Conservation (phyloP, 1,140 invertebrate genomes). For the Plectrocnemia conspersa region DNA sequence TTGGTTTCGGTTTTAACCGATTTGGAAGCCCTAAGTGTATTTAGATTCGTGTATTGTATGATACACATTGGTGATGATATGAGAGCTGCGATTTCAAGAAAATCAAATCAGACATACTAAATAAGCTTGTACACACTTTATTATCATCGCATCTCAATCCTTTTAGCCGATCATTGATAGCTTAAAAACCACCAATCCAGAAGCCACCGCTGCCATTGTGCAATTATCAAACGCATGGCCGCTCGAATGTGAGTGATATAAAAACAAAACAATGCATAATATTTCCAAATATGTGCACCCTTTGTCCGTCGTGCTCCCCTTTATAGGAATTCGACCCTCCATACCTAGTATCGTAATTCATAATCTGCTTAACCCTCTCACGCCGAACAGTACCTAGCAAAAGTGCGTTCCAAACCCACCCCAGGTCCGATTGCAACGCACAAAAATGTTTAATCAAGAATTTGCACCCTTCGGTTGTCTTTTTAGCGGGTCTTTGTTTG, state of each 20-base stretch:
- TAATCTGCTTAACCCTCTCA: conserved; percentile 36
- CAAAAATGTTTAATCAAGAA: too few species aligned
- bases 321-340: conserved; percentile 10
- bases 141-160: too few species aligned
- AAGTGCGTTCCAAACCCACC: too few species aligned
- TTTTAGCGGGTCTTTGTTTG: too few species aligned
- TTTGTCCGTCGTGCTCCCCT: conserved; percentile 25
- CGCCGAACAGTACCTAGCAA: too few species aligned
- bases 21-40: not conserved
- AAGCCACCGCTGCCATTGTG: conserved; percentile 17
- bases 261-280: conserved; percentile 23
- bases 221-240: conserved; percentile 15
- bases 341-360: conserved; percentile 36
- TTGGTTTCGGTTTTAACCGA: too few species aligned
- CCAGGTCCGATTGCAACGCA: too few species aligned
- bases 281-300: conserved; percentile 21
- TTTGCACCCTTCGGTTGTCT: too few species aligned
- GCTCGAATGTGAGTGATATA: conserved; percentile 4
- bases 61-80: not conserved
- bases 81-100: not conserved
- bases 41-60: not conserved
- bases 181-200: not conserved
- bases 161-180: not conserved
- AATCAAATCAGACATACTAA: not conserved
- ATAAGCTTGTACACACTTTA: too few species aligned